Evolutionary conservation across 2,888 invertebrate genomes (phyloP), one percentile per base, ranked within the genome.

Genomic region (Agrotis puta): DNA sequence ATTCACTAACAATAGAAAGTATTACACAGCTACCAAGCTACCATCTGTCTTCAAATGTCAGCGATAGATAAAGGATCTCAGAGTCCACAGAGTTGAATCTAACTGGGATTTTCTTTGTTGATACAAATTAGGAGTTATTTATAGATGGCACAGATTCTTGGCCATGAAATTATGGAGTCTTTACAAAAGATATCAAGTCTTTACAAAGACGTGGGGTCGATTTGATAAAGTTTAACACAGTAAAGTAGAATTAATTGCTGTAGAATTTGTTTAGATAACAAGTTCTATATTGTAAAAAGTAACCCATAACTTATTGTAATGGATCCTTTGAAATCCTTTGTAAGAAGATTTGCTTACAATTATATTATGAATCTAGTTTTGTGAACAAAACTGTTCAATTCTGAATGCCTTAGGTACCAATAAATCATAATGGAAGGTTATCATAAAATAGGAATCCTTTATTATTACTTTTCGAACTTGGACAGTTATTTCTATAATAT

Each of bases 21-120:
- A 83, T 81, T 85, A 83, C 83, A 87, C 83, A 72, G 33, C 33
- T 33, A 33, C 33, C 33, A 33, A 79, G 69, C 64, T 70, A 73
- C 82, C 85, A 88, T 88, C 85, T 86, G 86, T 88, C 87, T 88
- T 85, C 75, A 57, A 83, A 85, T 81, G 84, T 85, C 85, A 85
- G 72, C 74, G 65, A 73, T 80, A 83, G 81, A 85, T 85, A 84
- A 84, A 82, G 69, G 74, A 86, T 84, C 81, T 86, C 71, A 65
- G 54, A 22, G 62, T 65, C 27, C 73, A 59, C 54, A 58, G 61
- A 74, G 71, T 59, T 76, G 71, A 86, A 81, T 80, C 75, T 81
- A 77, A 74, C 58, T 68, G 64, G 71, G 72, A 79, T 80, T 82
- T 76, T 78, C 81, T 77, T 81, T 83, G 77, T 76, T 67, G 74